A percentile compares a stretch with the other conserved stretches of the same genome.
Conservation (phyloP, 53 echinoderm and acorn worm genomes). For the Echinarachnius parma region DNA sequence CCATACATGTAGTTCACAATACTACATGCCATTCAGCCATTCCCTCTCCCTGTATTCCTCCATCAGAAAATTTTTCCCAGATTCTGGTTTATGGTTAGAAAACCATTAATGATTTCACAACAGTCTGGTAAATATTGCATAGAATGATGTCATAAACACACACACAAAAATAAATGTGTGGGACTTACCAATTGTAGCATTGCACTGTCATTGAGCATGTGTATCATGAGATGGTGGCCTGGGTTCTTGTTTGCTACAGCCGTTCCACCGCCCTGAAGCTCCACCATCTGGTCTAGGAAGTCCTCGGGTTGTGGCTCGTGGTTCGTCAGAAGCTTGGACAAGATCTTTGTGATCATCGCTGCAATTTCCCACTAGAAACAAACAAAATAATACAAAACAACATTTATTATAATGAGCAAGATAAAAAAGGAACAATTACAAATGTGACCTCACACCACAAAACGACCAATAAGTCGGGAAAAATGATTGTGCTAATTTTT, state of each 20-base stretch:
- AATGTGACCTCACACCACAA: too few relatives aligned
- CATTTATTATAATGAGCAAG: too few relatives aligned
- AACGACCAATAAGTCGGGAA: too few relatives aligned
- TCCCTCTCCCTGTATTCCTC: too few relatives aligned
- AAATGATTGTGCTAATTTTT: too few relatives aligned
- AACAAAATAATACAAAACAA: neutral
- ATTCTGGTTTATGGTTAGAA: too few relatives aligned
- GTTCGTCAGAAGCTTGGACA: constrained; percentile 69
- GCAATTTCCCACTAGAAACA: constrained; percentile 82
- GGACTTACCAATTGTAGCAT: constrained; percentile 88
- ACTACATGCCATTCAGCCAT: too few relatives aligned
- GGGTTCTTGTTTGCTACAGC: constrained; percentile 80
- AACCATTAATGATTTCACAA: too few relatives aligned
- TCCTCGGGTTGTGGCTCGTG: constrained; percentile 76
- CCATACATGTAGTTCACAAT: too few relatives aligned
- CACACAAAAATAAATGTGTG: neutral
- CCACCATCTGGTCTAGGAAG: constrained; percentile 79
- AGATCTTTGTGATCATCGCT: constrained; percentile 64
- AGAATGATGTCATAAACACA: neutral
- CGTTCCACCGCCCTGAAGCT: constrained; percentile 80
- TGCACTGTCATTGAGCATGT: constrained; percentile 84
- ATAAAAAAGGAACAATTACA: too few relatives aligned
- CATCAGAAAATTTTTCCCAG: too few relatives aligned
- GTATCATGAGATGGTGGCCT: constrained; percentile 80
- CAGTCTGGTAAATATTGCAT: neutral